Percentiles rank a stretch among this genome's conserved stretches.
These are phyloP conservation scores for Antechinus stuartii DNA, from an alignment of 2,113 vertebrate species.

Conservation along the genomic window DNA sequence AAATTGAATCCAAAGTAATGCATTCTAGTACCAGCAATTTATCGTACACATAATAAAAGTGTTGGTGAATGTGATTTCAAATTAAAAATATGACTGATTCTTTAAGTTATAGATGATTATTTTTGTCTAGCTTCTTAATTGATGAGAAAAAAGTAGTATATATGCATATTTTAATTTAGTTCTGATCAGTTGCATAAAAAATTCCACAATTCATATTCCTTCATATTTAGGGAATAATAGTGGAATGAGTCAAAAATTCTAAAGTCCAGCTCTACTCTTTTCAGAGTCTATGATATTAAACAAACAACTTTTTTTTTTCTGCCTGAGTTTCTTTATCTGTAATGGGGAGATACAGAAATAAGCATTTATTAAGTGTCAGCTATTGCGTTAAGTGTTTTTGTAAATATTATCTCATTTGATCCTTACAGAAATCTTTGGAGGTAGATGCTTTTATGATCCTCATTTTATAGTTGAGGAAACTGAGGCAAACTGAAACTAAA, in stretches of 20 bases:
- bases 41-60: background rate
- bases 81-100: background rate
- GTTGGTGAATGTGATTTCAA: background rate
- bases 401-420: background rate
- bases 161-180: constrained; percentile 20
- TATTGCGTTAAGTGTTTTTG: background rate
- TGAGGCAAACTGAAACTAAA: background rate
- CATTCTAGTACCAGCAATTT: background rate
- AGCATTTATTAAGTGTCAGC: background rate
- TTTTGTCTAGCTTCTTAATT: background rate
- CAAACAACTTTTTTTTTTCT: background rate
- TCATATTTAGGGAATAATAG: constrained; percentile 37
- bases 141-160: background rate
- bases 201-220: background rate
- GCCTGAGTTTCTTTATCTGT: background rate
- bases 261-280: background rate
- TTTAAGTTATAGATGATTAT: background rate
- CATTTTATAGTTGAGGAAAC: background rate
- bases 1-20: background rate
- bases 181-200: background rate
- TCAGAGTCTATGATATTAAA: background rate
- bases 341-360: background rate
- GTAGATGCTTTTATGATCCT: background rate
- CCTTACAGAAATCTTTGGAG: background rate
- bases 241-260: background rate